A percentile compares a stretch with the other conserved stretches of the same genome.
Evolutionary conservation across 2,888 invertebrate genomes (phyloP).

Genomic region (Nysson spinosus): DNA sequence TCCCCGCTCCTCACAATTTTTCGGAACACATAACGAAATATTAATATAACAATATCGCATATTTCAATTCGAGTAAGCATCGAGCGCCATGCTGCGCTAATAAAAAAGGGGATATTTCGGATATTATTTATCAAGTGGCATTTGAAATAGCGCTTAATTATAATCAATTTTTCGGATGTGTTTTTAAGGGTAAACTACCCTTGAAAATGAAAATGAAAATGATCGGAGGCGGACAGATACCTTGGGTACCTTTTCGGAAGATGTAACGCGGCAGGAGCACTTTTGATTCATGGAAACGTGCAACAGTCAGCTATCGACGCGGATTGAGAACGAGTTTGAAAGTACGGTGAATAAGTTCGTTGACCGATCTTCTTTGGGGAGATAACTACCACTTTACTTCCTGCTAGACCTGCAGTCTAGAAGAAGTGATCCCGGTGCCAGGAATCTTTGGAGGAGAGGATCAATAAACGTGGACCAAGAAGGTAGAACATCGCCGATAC

Average conservation of each 20-base stretch:
- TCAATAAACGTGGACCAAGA: slow-evolving; percentile 55
- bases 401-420: slow-evolving; percentile 58
- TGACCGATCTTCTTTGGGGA: slow-evolving; percentile 56
- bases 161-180: no score
- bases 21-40: background rate
- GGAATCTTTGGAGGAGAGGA: slow-evolving; percentile 61
- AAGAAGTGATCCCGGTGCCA: slow-evolving; percentile 60
- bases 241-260: no score
- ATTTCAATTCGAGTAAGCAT: no score
- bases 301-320: slow-evolving; percentile 56
- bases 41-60: background rate
- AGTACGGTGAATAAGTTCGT: slow-evolving; percentile 64
- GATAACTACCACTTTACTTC: slow-evolving; percentile 58
- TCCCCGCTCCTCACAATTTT: slow-evolving; percentile 15
- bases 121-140: no score
- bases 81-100: no score
- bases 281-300: slow-evolving; percentile 41
- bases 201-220: no score
- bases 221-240: no score
- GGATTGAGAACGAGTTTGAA: slow-evolving; percentile 50
- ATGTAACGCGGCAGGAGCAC: slow-evolving; percentile 26
- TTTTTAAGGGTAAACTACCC: no score
- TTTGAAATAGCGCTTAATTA: no score
- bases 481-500: slow-evolving; percentile 44
- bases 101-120: no score